Evolutionary conservation across 2,888 invertebrate species (phyloP), one percentile per base, ranked within the genome.

Genomic region (Melipona beecheii): DNA sequence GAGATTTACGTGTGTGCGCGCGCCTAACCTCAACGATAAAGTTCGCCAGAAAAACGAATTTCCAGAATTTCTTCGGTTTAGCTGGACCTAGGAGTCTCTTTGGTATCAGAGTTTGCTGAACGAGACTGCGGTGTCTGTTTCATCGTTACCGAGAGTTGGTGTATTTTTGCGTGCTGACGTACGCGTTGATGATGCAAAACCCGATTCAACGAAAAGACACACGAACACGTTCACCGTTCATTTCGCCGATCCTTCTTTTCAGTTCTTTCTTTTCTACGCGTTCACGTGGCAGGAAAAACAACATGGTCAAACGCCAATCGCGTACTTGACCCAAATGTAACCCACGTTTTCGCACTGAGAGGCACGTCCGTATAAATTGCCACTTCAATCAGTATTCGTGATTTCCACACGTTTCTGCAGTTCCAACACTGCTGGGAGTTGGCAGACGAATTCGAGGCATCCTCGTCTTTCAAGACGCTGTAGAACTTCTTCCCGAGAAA

Each of bases 271-370:
- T 19, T 43, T 2, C 5, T 17, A 3, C 9, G 1, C 15, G 21
- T n/a, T 54, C 54, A n/a, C 19, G 2, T 17, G 60, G 9, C 24
- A 31, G 17, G 31, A 50, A 69, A 56, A 36, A 9, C n/a, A 36
- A 9, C n/a, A 6, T 31, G 36, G 24, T 62, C n/a, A 36, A 64
- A 64, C 4, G 21, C 3, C 62, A 9, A 6, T 24, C 11, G 27
- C 21, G 58, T 79, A 68, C 70, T 70, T 79, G 82, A 79, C 79
- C 64, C 65, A 56, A 74, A 74, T 78, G 60, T 50, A 13, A 49
- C 56, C 27, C 60, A 43, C 62, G 50, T 49, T 56, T 68, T 74
- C 60, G 71, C 36, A 60, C 52, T 15, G 2, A 24, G 1, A 72
- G 60, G 19, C 52, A 31, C 1, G 21, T 31, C 49, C 19, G 6